Conservation (phyloP, 2,113 vertebrate species). For the Percopsis transmontana region DNA sequence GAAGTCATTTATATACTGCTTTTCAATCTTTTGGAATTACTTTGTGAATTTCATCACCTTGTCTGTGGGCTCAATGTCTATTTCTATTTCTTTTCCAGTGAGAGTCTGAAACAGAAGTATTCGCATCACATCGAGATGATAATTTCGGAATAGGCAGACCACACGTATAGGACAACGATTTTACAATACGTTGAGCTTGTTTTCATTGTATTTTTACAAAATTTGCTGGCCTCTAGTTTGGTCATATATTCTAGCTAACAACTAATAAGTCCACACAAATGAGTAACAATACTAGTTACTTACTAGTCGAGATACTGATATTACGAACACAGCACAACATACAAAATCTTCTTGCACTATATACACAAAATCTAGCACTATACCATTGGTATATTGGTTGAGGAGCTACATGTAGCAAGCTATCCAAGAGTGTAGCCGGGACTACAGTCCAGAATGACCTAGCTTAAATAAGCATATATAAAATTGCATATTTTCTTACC, state of each 20-base stretch:
- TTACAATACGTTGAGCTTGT: too few relatives aligned
- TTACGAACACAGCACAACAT: too few relatives aligned
- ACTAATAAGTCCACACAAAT: too few relatives aligned
- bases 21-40: not conserved
- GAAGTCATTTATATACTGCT: not conserved
- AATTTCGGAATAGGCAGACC: not conserved
- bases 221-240: too few relatives aligned
- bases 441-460: not conserved
- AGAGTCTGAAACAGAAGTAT: constrained; percentile 82
- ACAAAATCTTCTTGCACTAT: too few relatives aligned
- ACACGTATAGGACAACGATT: too few relatives aligned
- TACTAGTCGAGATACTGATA: too few relatives aligned
- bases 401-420: not conserved
- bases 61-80: constrained; percentile 94
- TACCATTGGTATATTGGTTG: not conserved
- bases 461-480: not conserved
- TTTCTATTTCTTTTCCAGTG: constrained; percentile 94
- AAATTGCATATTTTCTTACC: constrained; percentile 55
- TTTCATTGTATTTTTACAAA: too few relatives aligned
- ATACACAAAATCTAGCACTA: too few relatives aligned
- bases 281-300: too few relatives aligned
- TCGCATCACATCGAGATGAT: not conserved
- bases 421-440: not conserved
- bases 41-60: constrained; percentile 80
- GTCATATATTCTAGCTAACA: too few relatives aligned